Evolutionary conservation across 2,797 vertebrate genomes (phyloP).

Genomic region (Liasis olivaceus): DNA sequence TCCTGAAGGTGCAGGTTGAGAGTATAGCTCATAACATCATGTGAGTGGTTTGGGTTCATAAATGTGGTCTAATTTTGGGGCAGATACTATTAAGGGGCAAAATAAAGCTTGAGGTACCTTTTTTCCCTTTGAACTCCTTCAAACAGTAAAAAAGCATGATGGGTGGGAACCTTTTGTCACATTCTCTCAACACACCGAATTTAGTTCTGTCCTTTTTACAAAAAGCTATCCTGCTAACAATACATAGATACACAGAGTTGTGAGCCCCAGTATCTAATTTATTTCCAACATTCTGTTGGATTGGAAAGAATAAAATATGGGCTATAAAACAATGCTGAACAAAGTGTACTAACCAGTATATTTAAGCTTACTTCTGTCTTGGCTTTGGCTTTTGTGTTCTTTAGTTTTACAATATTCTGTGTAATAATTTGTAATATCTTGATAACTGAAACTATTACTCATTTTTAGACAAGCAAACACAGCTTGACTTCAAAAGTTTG

Average conservation of each 20-base stretch:
- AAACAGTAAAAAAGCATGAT: not conserved
- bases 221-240: not conserved
- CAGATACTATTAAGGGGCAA: not conserved
- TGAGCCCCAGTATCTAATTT: not conserved
- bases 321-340: not conserved
- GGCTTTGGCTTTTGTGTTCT: not conserved
- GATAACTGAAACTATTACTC: not conserved
- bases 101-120: not conserved
- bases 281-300: not conserved
- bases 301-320: not conserved
- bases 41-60: not conserved
- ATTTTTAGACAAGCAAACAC: not conserved
- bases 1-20: not conserved
- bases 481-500: not conserved
- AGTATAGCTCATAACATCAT: not conserved
- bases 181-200: not conserved
- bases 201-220: not conserved
- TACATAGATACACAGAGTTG: not conserved
- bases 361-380: not conserved
- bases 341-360: not conserved
- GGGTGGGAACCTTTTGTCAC: not conserved
- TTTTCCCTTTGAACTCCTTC: not conserved
- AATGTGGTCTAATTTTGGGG: not conserved
- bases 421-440: not conserved
- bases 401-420: not conserved